Evolutionary conservation across 2,797 vertebrate genomes (phyloP).

Genomic region (Gambusia yucatana): DNA sequence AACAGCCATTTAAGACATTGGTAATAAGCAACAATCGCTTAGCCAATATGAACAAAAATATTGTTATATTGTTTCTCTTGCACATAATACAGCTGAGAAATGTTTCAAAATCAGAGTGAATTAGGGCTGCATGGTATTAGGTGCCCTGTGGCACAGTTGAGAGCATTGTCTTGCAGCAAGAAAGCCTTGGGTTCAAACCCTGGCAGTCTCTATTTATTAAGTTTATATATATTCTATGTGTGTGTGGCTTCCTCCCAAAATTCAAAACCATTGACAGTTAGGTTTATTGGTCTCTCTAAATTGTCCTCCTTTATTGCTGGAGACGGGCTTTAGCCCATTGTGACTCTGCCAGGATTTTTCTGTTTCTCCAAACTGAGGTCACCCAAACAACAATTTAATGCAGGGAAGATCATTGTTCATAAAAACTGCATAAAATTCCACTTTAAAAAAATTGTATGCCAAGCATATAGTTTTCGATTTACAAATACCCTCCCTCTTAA

Average conservation of each 20-base stretch:
- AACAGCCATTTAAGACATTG: not conserved
- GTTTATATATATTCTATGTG: not conserved
- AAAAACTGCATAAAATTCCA: not conserved
- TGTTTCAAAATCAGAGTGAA: not conserved
- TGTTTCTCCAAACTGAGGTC: not conserved
- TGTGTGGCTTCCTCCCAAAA: not conserved
- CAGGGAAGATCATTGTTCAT: not conserved
- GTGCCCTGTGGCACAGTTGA: not conserved
- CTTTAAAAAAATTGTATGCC: not conserved
- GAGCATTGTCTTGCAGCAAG: not conserved
- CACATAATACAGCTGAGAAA: not conserved
- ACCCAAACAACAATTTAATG: not conserved
- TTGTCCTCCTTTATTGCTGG: not conserved
- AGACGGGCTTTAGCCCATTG: not conserved
- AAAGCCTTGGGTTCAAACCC: not conserved
- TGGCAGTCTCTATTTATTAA: not conserved
- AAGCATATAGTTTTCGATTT: not conserved
- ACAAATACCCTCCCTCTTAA: not conserved
- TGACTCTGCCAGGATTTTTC: not conserved
- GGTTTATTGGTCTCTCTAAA: not conserved
- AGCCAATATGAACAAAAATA: not conserved
- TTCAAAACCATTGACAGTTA: not conserved
- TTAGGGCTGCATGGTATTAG: not conserved
- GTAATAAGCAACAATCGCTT: not conserved
- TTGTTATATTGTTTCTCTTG: too few species aligned